Evolutionary conservation across 23 tunicate genomes (phyloP).

Genomic region (Oikopleura vanhoeffeni): DNA sequence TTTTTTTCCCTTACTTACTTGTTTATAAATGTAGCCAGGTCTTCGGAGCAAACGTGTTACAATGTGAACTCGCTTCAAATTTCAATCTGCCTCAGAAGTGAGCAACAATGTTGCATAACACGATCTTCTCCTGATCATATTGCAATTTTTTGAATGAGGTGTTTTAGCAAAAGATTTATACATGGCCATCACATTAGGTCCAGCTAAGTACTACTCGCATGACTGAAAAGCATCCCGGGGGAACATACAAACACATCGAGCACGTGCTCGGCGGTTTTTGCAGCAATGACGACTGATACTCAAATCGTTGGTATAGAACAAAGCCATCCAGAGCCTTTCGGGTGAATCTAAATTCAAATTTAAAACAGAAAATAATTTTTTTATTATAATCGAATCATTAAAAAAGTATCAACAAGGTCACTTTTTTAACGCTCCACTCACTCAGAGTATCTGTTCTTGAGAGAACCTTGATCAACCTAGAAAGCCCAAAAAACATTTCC

Average conservation of each 20-base stretch:
- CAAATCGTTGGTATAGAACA: slow-evolving; percentile 94
- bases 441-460: no score
- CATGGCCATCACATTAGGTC: slow-evolving; percentile 13
- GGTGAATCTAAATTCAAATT: no score
- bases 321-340: slow-evolving; percentile 36
- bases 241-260: slow-evolving; percentile 87
- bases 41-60: slow-evolving; percentile 98
- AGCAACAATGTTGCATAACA: slow-evolving; percentile 73
- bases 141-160: slow-evolving; percentile 2
- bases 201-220: slow-evolving; percentile 20
- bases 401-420: no score
- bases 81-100: slow-evolving; percentile 93
- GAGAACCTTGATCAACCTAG: no score
- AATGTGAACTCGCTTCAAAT: slow-evolving; percentile 83
- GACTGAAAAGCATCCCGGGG: slow-evolving; percentile 93
- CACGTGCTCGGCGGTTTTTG: slow-evolving; percentile 97
- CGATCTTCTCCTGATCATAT: slow-evolving; percentile 58
- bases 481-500: no score
- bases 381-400: no score
- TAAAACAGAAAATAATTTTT: no score
- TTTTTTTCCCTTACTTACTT: slow-evolving; percentile 30
- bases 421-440: no score
- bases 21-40: slow-evolving; percentile 87
- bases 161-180: not conserved
- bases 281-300: slow-evolving; percentile 91